A percentile compares a stretch with the other conserved stretches of the same genome.
Evolutionary conservation across 2,113 vertebrate genomes (phyloP).

Genomic region (Rhea pennata): DNA sequence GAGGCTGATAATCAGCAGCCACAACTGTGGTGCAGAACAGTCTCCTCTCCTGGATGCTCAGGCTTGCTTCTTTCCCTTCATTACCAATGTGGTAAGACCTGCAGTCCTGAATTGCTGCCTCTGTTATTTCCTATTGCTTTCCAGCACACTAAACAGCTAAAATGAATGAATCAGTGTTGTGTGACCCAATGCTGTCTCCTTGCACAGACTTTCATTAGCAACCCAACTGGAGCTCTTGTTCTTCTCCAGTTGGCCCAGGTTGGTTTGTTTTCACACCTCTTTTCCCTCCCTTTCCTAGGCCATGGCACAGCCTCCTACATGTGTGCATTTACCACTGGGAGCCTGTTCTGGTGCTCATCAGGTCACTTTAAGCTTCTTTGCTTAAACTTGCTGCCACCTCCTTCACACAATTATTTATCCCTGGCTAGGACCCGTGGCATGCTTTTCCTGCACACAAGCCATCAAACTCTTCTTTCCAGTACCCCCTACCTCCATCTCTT

Average conservation of each 20-base stretch:
- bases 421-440: not conserved
- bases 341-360: not conserved
- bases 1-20: not conserved
- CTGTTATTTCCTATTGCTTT: not conserved
- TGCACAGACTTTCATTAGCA: not conserved
- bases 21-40: rapidly evolving
- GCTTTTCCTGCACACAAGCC: not conserved
- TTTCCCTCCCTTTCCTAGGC: not conserved
- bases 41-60: not conserved
- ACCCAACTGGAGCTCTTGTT: not conserved
- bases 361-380: not conserved
- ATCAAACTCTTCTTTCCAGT: not conserved
- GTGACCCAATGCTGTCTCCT: not conserved
- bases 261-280: not conserved
- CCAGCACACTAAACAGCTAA: not conserved
- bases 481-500: rapidly evolving
- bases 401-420: not conserved
- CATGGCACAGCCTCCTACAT: not conserved
- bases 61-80: not conserved
- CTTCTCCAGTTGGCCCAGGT: not conserved
- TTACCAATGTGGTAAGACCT: not conserved
- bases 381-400: not conserved
- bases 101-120: not conserved
- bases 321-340: not conserved
- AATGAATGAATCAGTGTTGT: not conserved